A percentile compares a stretch with the other conserved stretches of the same genome.
phyloP scores from a whole-genome alignment of 2,113 vertebrate genomes.

The Pseudopipra pipra region DNA sequence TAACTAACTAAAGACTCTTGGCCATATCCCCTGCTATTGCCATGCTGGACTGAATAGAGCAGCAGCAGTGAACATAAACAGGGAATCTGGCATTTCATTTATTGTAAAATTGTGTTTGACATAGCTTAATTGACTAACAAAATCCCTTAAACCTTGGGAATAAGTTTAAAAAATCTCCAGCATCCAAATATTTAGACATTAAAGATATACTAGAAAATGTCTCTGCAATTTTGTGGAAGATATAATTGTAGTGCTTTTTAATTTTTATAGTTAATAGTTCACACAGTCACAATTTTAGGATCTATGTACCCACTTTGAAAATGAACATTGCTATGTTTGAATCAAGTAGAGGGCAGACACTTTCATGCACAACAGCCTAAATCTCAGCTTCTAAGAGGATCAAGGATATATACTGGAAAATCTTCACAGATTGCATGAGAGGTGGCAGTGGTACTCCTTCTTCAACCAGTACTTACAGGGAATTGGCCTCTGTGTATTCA shows the following conservation, averaged over 20 bases:
- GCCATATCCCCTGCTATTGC: background rate
- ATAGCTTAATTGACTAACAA: background rate
- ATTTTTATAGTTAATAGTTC: background rate
- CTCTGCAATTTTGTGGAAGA: background rate
- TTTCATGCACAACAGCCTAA: background rate
- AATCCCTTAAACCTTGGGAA: background rate
- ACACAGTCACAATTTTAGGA: background rate
- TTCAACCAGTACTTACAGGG: background rate
- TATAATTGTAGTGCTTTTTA: background rate
- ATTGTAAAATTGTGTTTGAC: background rate
- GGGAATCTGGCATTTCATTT: background rate
- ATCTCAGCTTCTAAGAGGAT: background rate
- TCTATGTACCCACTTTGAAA: background rate
- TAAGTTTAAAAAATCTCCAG: background rate
- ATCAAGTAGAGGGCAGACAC: background rate
- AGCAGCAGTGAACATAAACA: background rate
- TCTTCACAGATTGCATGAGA: background rate
- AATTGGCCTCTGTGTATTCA: background rate
- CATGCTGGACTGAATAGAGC: background rate
- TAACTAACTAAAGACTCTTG: background rate
- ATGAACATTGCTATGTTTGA: background rate
- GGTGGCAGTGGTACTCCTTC: background rate
- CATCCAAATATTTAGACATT: background rate
- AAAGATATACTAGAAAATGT: background rate
- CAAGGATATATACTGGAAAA: background rate